These are phyloP conservation scores for Calyptomena viridis DNA, from an alignment of 2,113 vertebrate genomes.

Conservation along the genomic window DNA sequence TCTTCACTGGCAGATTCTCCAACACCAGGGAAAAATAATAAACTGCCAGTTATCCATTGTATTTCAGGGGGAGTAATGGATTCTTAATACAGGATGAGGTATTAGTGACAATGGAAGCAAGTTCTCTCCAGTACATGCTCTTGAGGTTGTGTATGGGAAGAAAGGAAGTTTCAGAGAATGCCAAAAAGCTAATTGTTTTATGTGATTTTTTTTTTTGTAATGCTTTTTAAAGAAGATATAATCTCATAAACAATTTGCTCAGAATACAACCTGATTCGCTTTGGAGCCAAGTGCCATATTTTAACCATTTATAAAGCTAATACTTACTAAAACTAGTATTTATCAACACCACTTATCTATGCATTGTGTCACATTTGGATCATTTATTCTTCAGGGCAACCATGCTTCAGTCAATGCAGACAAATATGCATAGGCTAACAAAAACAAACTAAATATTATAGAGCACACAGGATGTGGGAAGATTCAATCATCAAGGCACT, in stretches of 20 bases:
- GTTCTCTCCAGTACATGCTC: not conserved
- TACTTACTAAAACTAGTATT: conserved; percentile 20
- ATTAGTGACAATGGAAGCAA: not conserved
- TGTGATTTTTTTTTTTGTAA: not conserved
- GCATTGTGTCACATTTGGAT: not conserved
- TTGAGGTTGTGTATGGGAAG: not conserved
- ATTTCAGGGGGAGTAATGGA: not conserved
- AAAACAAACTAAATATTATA: not conserved
- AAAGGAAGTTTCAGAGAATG: not conserved
- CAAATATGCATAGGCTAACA: not conserved
- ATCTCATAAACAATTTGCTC: conserved; percentile 36
- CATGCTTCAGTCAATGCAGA: not conserved
- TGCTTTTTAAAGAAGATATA: conserved; percentile 22
- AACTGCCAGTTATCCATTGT: not conserved
- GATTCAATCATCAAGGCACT: not conserved
- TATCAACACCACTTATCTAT: not conserved
- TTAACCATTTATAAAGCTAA: conserved; percentile 36
- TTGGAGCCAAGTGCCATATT: conserved; percentile 23
- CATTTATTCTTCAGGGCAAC: not conserved
- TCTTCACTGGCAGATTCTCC: not conserved
- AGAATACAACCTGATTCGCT: conserved; percentile 40
- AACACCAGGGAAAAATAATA: not conserved
- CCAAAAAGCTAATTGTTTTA: not conserved
- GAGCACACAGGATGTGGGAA: not conserved
- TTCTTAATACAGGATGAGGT: conserved; percentile 17